Evolutionary conservation across 2,113 vertebrate genomes (phyloP), one percentile per base, ranked within the genome.

Genomic region (Cavia porcellus): DNA sequence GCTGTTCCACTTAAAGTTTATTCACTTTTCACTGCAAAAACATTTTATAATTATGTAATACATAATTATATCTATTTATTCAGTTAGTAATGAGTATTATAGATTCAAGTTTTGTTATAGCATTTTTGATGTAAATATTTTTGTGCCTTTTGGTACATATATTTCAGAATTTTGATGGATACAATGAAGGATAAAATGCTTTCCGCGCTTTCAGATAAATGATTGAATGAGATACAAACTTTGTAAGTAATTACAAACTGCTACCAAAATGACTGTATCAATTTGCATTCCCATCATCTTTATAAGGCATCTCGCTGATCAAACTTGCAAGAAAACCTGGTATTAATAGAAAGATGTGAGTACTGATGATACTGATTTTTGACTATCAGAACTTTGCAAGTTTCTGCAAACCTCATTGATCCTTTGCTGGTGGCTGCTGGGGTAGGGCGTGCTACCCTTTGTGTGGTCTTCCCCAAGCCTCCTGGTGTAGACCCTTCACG

Each of bases 341-440:
- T 86, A 47, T 86, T 50, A 91, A 22, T 81, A 22, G 12, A 62
- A 66, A 82, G 42, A 45, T 62, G 6, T 30, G 42, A 77, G 45
- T 30, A 62, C 13, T 87, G 7, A 85, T 32, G 8, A 3, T 19
- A 81, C 38, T 85, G 25, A 68, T 14, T 4, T 13, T 86, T 42
- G 2, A 24, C 3, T 59, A 17, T 57, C 12, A 62, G 17, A 62
- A 42, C 57, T 74, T 88, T 85, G 24, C 45, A 62, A 0, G 6
- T 35, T 66, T 30, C 32, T 85, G 7, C 86, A 77, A 80, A 83
- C 82, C 17, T 86, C 15, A 75, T 35, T 35, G 1, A 4, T 9
- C 24, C 8, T n/a, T 72, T 64, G 8, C 0, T 15, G 4, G 1
- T 5, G 17, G 17, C 55, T 5, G 1, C 1, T 1, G 13, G 8